These are phyloP conservation scores for Miltochrista miniata DNA, from an alignment of 2,888 invertebrate species.

Conservation along the genomic window DNA sequence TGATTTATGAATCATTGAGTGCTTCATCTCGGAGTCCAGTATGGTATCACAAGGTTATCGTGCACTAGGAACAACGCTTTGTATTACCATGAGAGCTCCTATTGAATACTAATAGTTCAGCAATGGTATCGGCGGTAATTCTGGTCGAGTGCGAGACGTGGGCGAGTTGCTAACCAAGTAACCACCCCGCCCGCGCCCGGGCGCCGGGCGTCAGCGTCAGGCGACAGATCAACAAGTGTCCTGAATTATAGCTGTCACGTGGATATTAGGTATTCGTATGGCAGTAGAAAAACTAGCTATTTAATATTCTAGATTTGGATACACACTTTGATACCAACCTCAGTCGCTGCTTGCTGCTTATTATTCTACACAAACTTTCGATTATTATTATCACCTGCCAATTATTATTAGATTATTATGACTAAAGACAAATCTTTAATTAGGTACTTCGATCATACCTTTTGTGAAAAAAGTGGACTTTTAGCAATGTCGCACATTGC, in stretches of 20 bases:
- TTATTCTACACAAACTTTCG: neutral
- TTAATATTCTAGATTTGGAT: constrained; percentile 6
- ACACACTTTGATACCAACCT: neutral
- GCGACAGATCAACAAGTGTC: constrained; percentile 16
- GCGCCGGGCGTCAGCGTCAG: no score
- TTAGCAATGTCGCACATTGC: no score
- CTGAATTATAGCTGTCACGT: constrained; percentile 22
- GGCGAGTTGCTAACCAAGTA: constrained; percentile 26
- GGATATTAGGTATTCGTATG: constrained; percentile 32
- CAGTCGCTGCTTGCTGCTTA: neutral
- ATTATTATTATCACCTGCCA: no score
- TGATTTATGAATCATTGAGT: constrained; percentile 21
- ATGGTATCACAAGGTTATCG: constrained; percentile 40
- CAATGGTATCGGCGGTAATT: constrained; percentile 21
- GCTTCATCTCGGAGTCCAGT: constrained; percentile 12
- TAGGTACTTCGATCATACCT: no score
- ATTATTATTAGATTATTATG: no score
- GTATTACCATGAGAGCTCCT: constrained; percentile 25
- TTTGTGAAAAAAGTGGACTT: no score
- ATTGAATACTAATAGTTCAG: constrained; percentile 46
- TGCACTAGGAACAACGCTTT: constrained; percentile 35
- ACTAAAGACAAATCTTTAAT: no score
- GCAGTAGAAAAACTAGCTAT: no score
- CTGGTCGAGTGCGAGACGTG: constrained; percentile 35
- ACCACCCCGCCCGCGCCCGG: no score